Evolutionary conservation across 1,140 invertebrate species (phyloP).

Genomic region (Drosophila yakuba): DNA sequence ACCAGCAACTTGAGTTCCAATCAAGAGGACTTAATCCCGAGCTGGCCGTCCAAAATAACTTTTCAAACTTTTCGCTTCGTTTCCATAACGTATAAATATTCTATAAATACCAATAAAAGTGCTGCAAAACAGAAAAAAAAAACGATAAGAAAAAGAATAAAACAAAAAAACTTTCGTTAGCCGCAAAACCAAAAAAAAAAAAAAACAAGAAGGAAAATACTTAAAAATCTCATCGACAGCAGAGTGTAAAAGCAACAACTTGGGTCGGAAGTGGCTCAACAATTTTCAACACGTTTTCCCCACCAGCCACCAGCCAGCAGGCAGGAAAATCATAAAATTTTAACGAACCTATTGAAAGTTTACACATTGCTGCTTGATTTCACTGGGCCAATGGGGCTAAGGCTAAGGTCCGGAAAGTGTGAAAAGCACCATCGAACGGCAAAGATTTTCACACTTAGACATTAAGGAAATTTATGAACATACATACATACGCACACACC

Average conservation of each 20-base stretch:
- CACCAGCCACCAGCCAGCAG: conserved; percentile 5
- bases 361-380: conserved; percentile 83
- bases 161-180: background rate
- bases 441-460: conserved; percentile 84
- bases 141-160: conserved; percentile 1
- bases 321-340: conserved; percentile 83
- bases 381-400: conserved; percentile 32
- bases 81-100: conserved; percentile 66
- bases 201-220: background rate
- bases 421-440: conserved; percentile 84
- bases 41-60: background rate
- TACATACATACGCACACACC: conserved; percentile 33
- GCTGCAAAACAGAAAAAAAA: conserved; percentile 26
- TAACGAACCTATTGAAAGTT: conserved; percentile 84
- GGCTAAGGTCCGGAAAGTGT: conserved; percentile 68
- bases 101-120: conserved; percentile 68
- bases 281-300: conserved; percentile 79
- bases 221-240: conserved; percentile 61
- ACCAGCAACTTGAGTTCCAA: conserved; percentile 22
- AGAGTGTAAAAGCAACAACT: conserved; percentile 39
- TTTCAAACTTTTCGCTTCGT: conserved; percentile 7
- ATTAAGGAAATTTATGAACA: conserved; percentile 79
- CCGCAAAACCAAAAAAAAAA: conserved; percentile 43
- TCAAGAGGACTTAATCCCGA: conserved; percentile 10
- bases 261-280: conserved; percentile 76